phyloP scores from a whole-genome alignment of 1,140 invertebrate species.

The Notospermus geniculatus region DNA sequence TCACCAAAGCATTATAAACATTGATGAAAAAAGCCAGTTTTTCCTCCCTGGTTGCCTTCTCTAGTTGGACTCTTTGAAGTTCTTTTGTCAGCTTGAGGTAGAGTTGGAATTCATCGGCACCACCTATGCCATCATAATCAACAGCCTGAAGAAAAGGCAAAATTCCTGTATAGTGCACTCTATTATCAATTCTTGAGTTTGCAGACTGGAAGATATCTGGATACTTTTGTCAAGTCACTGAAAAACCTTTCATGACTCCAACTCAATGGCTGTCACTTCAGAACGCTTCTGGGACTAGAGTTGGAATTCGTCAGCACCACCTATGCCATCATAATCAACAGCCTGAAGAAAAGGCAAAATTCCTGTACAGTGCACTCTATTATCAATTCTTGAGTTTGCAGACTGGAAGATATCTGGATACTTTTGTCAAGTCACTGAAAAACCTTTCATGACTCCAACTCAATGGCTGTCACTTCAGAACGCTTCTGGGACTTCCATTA shows the following conservation, averaged over 20 bases:
- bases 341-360: conserved; percentile 31
- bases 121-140: conserved; percentile 45
- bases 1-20: conserved; percentile 57
- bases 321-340: conserved; percentile 50
- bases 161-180: background rate
- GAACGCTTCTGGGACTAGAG: conserved; percentile 30
- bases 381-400: background rate
- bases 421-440: background rate
- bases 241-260: background rate
- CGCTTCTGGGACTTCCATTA: no score
- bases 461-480: no score
- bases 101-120: conserved; percentile 38
- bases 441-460: background rate
- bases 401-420: background rate
- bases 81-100: conserved; percentile 39
- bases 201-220: background rate
- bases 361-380: background rate
- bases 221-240: background rate
- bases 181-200: background rate
- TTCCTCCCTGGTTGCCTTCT: conserved; percentile 42
- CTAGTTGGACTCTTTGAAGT: conserved; percentile 44
- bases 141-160: conserved; percentile 40
- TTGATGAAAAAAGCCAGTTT: conserved; percentile 58
- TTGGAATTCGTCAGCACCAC: conserved; percentile 39
- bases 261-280: no score